These are phyloP conservation scores for Dolichoris vasculosae DNA, from an alignment of 1,140 invertebrate genomes.

Conservation along the genomic window DNA sequence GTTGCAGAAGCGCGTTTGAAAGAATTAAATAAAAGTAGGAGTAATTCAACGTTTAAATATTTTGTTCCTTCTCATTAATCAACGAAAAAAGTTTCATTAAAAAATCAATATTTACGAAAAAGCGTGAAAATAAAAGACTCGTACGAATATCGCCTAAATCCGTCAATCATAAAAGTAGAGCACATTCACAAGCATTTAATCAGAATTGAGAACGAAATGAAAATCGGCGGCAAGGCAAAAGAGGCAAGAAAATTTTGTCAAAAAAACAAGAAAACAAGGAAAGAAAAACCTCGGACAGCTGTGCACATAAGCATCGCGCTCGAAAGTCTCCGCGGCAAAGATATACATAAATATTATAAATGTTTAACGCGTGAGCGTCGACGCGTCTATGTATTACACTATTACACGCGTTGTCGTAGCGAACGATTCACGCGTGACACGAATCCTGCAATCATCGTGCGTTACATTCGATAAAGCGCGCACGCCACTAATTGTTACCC, in stretches of 20 bases:
- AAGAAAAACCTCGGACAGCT: conserved; percentile 10
- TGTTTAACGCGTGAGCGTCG: no score
- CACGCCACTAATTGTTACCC: conserved; percentile 1
- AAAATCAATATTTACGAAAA: not conserved
- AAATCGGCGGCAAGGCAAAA: not conserved
- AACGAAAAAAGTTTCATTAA: not conserved
- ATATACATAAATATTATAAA: no score
- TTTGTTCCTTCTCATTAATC: not conserved
- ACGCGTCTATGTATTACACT: not conserved
- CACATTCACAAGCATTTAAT: no score
- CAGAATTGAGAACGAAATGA: not conserved
- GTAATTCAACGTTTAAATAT: not conserved
- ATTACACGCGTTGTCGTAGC: not conserved
- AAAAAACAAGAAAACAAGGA: not conserved
- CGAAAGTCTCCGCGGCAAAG: not conserved
- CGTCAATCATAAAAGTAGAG: not conserved
- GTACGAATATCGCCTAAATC: conserved; percentile 3
- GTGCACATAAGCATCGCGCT: not conserved
- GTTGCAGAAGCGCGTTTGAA: not conserved
- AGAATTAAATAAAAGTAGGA: not conserved
- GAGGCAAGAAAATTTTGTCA: not conserved
- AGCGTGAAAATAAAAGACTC: not conserved
- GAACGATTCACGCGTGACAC: conserved; percentile 39
- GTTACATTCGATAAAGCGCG: conserved; percentile 41
- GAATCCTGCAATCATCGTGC: conserved; percentile 34